These are phyloP conservation scores for Hydriomena furcata DNA, from an alignment of 2,888 invertebrate species.

Conservation along the genomic window DNA sequence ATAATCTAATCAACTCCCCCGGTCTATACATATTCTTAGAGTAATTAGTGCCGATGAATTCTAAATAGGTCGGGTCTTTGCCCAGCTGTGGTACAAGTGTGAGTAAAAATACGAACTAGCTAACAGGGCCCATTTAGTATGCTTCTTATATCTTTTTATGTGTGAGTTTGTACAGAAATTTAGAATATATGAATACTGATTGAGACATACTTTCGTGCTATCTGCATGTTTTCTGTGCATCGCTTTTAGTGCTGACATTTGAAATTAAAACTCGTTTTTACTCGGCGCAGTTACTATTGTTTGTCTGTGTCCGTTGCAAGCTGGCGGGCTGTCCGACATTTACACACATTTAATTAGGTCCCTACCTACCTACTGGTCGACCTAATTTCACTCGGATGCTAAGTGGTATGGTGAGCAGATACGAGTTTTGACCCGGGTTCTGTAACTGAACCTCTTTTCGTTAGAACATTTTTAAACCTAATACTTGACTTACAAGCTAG, in stretches of 20 bases:
- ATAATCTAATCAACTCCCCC: slow-evolving; percentile 17
- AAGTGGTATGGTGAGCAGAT: neutral
- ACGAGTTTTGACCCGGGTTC: neutral
- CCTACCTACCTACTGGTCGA: slow-evolving; percentile 1
- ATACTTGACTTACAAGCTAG: too few relatives aligned
- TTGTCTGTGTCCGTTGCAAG: slow-evolving; percentile 11
- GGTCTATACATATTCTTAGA: slow-evolving; percentile 20
- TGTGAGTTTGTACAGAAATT: slow-evolving; percentile 22
- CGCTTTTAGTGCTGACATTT: slow-evolving; percentile 20
- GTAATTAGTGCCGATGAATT: slow-evolving; percentile 23
- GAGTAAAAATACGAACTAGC: slow-evolving; percentile 7
- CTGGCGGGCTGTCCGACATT: slow-evolving; percentile 19
- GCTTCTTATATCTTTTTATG: slow-evolving; percentile 10
- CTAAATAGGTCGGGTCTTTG: slow-evolving; percentile 15
- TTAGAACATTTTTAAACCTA: too few relatives aligned
- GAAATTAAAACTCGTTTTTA: slow-evolving; percentile 16
- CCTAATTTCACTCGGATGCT: slow-evolving; percentile 6
- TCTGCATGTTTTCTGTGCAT: slow-evolving; percentile 18
- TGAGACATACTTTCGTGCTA: slow-evolving; percentile 27
- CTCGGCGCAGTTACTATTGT: slow-evolving; percentile 1
- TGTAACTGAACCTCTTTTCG: too few relatives aligned
- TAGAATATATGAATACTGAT: slow-evolving; percentile 30
- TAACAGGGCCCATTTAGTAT: slow-evolving; percentile 8
- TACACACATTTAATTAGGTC: slow-evolving; percentile 15
- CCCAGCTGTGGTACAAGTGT: slow-evolving; percentile 12